A percentile compares a stretch with the other conserved stretches of the same genome.
phyloP scores from a whole-genome alignment of 2,113 vertebrate species.

The Myxocyprinus asiaticus region DNA sequence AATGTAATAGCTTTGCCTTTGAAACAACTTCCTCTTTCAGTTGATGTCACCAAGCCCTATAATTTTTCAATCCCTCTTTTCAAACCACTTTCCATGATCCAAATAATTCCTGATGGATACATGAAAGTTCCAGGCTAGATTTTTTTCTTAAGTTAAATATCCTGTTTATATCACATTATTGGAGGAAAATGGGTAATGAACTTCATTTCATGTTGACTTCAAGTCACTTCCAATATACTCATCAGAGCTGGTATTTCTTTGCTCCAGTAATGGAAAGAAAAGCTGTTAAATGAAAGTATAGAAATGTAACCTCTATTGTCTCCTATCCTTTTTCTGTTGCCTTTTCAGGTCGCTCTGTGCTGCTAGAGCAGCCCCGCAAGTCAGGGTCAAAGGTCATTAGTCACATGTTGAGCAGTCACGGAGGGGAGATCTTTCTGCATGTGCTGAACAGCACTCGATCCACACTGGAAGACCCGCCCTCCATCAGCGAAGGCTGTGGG shows the following conservation, averaged over 20 bases:
- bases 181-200: too few species aligned
- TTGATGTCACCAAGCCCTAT: too few species aligned
- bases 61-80: too few species aligned
- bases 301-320: background rate
- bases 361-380: slow-evolving; percentile 94
- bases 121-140: too few species aligned
- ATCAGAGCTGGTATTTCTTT: background rate
- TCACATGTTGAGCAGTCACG: slow-evolving; percentile 98
- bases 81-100: too few species aligned
- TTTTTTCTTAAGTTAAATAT: too few species aligned
- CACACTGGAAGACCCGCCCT: slow-evolving; percentile 95
- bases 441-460: slow-evolving; percentile 95
- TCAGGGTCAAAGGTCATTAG: slow-evolving; percentile 98
- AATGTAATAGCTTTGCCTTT: too few species aligned
- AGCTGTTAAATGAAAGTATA: background rate
- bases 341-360: slow-evolving; percentile 88
- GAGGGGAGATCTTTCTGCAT: slow-evolving; percentile 96
- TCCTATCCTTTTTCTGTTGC: background rate
- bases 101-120: too few species aligned
- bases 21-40: too few species aligned
- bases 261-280: background rate
- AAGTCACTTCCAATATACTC: too few species aligned
- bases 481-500: slow-evolving; percentile 96
- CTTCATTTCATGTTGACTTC: too few species aligned
- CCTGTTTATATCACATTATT: too few species aligned